phyloP scores from a whole-genome alignment of 2,888 invertebrate species.

The Baronia brevicornis region DNA sequence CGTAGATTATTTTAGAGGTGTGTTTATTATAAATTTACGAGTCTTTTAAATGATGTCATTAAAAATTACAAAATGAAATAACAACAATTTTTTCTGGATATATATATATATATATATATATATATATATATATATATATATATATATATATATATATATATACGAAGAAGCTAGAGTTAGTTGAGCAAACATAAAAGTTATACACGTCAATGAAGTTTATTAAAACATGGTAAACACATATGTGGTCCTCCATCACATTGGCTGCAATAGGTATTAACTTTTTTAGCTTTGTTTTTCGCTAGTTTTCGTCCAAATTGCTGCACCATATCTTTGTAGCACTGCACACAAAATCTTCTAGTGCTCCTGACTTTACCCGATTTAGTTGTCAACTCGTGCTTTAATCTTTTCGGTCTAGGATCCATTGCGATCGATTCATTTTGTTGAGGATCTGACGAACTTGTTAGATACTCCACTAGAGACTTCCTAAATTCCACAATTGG shows the following conservation, averaged over 20 bases:
- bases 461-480: background rate
- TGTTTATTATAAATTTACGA: no score
- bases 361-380: slow-evolving; percentile 2
- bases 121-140: no score
- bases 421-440: slow-evolving; percentile 1
- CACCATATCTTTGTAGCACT: slow-evolving; percentile 5
- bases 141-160: no score
- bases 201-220: no score
- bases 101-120: no score
- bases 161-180: no score
- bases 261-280: background rate
- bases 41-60: no score
- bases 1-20: no score
- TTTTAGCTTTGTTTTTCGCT: slow-evolving; percentile 2
- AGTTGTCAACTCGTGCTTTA: slow-evolving; percentile 4
- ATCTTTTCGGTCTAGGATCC: background rate
- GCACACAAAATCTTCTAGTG: slow-evolving; percentile 3
- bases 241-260: slow-evolving; percentile 3
- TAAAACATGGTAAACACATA: slow-evolving; percentile 1
- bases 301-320: slow-evolving; percentile 1
- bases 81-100: no score
- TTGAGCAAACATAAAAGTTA: no score
- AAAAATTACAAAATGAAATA: no score
- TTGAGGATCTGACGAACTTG: background rate
- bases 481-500: background rate